Base-by-base conservation (phyloP, 2,888 invertebrate species). In the Conops quadrifasciatus region DNA sequence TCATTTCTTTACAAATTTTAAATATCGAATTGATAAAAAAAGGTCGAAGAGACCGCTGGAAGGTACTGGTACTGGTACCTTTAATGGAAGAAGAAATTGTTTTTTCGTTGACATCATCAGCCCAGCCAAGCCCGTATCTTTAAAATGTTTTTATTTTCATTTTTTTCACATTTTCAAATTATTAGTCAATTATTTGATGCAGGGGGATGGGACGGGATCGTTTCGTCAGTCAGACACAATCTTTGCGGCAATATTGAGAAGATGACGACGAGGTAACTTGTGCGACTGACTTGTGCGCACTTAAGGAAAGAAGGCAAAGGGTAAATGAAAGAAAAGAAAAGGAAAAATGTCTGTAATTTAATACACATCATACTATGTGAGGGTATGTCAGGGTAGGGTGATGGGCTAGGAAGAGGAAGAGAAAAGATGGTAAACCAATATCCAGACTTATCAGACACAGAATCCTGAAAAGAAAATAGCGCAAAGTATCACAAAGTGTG, bases 61-160 rank as follows among this genome's bases (percentile, higher is more conserved):
- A 43, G 21, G 36, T 68, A 62, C 49, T 60, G 47, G 49, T 49
- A 67, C 19, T 15, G n/a, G 28, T 30, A 56, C 11, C 15, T 43
- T 21, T 24, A 53, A 36, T 4, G 21, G 28, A 36, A 36, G 36
- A 36, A 36, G n/a, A n/a, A 36, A 36, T 36, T 36, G 36, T 36
- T 4, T 36, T 36, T 26, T 58, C 56, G 13, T 45, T 67, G 26
- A 67, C 53, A 67, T 24, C 67, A 45, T 47, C n/a, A 47, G 11
- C 43, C 58, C 56, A 67, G 53, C n/a, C n/a, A n/a, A 49, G 58
- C 67, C 67, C 67, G 67, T 60, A 67, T 67, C 21, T 59, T 21
- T 9, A 59, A 26, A 30, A 67, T 19, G 62, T 47, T 60, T 62
- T 68, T 67, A 51, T 68, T 67, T 58, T 58, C 16, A 21, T 43